A percentile compares a stretch with the other conserved stretches of the same genome.
Conservation (phyloP, 2,888 invertebrate genomes). For the Mantis religiosa region DNA sequence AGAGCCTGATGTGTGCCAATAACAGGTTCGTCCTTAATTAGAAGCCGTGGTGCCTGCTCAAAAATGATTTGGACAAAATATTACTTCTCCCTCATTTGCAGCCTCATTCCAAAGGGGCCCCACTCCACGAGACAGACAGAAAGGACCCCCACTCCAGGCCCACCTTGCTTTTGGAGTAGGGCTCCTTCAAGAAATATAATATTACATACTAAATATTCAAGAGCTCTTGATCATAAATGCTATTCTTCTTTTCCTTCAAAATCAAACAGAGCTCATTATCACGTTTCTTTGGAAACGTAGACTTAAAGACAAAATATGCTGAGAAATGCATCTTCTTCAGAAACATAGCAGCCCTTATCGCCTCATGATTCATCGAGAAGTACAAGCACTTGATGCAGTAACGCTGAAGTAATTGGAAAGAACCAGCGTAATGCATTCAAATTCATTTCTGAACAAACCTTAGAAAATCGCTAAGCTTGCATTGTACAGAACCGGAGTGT, state of each 20-base stretch:
- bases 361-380: too few relatives aligned
- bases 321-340: too few relatives aligned
- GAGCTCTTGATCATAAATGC: not conserved
- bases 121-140: not conserved
- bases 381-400: too few relatives aligned
- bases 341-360: too few relatives aligned
- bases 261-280: too few relatives aligned
- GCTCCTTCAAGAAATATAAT: not conserved
- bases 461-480: too few relatives aligned
- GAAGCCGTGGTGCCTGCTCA: constrained; percentile 13
- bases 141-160: not conserved
- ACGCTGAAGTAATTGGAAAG: too few relatives aligned
- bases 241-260: not conserved
- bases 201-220: not conserved
- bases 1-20: not conserved
- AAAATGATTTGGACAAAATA: not conserved
- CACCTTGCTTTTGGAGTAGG: not conserved
- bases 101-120: not conserved
- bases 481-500: too few relatives aligned
- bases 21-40: constrained; percentile 13
- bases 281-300: too few relatives aligned
- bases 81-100: not conserved
- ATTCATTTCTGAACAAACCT: too few relatives aligned
- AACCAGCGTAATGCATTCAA: too few relatives aligned
- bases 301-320: too few relatives aligned